Evolutionary conservation across 2,113 vertebrate species (phyloP), one percentile per base, ranked within the genome.

Genomic region (Beaufortia kweichowensis): DNA sequence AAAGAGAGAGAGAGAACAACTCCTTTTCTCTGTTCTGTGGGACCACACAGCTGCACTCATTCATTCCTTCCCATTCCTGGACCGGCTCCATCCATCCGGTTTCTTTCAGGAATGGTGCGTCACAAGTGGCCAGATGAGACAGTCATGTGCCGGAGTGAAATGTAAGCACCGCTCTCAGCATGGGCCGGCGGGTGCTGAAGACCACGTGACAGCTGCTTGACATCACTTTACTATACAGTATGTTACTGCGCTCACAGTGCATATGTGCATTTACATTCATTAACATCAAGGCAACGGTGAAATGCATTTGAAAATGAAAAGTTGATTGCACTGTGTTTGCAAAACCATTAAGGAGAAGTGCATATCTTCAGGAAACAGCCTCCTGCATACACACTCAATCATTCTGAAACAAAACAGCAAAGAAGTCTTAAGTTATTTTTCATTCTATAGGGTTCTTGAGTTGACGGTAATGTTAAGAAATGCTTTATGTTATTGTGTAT

Each of bases 31-130:
- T 50, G 28, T 72, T 75, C 74, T 53, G 33, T 70, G 70, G 64
- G 57, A 81, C 72, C 68, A 70, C 90, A 91, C 91, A 92, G 91
- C 90, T 91, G 91, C 84, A 79, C 26, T 70, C 85, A 90, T 90
- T 91, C 88, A 91, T 88, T 82, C 70, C 67, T 67, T 81, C 65
- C 26, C 21, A 68, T 15, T 89, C 79, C 83, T 83, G 81, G 82
- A 81, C 79, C 59, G 26, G 80, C 76, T 80, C 35, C 72, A 81
- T 79, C 79, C 85, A 86, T 90, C 88, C 87, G 86, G 87, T 79
- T 76, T 76, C 81, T 84, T 88, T 88, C 82, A 88, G 67, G 77
- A 73, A 81, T 73, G 2, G 19, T 53, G 78, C 77, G 68, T 86
- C 83, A 88, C 82, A 82, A 88, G 84, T 80, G 85, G 85, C 84